Percentiles rank a stretch among this genome's conserved stretches.
phyloP scores from a whole-genome alignment of 2,888 invertebrate species.

The Strigamia maritima region DNA sequence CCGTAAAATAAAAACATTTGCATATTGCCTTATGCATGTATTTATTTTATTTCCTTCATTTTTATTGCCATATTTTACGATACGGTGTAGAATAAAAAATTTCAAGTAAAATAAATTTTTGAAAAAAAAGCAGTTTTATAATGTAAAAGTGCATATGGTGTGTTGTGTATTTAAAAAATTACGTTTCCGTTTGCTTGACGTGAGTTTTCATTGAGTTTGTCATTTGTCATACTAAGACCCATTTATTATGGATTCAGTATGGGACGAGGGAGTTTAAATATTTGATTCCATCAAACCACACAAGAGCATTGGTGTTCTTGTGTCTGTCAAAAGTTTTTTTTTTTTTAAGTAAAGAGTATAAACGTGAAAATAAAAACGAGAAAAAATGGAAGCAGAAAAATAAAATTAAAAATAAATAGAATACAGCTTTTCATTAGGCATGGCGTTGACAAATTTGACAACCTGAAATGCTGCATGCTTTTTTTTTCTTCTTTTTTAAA shows the following conservation, averaged over 20 bases:
- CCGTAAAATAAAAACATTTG: background rate
- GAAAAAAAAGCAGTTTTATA: background rate
- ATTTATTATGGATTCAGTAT: slow-evolving; percentile 19
- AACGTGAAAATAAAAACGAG: background rate
- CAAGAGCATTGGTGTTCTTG: background rate
- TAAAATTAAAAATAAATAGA: slow-evolving; percentile 3
- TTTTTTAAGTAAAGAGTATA: background rate
- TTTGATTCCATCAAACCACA: slow-evolving; percentile 19
- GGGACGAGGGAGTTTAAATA: slow-evolving; percentile 8
- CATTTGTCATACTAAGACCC: slow-evolving; percentile 14
- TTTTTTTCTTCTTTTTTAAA: background rate
- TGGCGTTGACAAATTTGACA: slow-evolving; percentile 22
- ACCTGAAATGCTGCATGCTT: background rate
- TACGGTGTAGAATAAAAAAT: too few relatives aligned
- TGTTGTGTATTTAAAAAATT: background rate
- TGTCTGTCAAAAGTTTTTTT: background rate
- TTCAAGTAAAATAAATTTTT: too few relatives aligned
- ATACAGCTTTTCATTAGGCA: background rate
- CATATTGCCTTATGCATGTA: background rate
- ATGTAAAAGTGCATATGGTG: background rate
- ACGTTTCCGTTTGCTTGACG: background rate
- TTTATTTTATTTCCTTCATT: too few relatives aligned
- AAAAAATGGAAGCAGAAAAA: background rate
- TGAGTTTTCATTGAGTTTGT: background rate
- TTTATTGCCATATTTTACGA: too few relatives aligned